phyloP scores from a whole-genome alignment of 2,113 vertebrate genomes.

The Pelusios castaneus region DNA sequence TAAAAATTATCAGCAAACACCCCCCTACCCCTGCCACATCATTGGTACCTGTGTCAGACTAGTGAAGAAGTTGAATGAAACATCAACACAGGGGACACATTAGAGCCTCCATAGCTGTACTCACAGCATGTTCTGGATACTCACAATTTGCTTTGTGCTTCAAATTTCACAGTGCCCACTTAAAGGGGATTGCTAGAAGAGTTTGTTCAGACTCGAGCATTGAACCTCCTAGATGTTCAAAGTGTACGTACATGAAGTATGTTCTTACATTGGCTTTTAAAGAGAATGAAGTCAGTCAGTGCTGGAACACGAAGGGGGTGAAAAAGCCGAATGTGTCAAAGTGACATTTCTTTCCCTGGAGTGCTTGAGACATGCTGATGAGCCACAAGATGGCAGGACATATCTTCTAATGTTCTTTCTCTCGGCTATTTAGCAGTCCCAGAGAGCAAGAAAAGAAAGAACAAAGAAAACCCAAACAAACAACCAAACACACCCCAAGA shows the following conservation, averaged over 20 bases:
- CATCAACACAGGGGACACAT: neutral
- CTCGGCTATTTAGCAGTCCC: neutral
- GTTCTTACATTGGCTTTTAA: neutral
- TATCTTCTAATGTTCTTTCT: neutral
- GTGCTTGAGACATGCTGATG: neutral
- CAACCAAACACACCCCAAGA: too few relatives aligned
- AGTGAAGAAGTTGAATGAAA: neutral
- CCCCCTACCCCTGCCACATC: neutral
- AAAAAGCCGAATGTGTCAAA: neutral
- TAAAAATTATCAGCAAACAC: neutral
- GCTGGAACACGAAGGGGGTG: neutral
- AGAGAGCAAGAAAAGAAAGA: neutral
- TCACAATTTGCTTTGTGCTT: neutral
- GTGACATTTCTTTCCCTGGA: neutral
- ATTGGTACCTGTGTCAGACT: rapidly evolving
- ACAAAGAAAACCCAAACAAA: neutral
- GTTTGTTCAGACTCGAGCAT: neutral
- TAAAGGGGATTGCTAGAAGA: neutral
- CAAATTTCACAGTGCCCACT: neutral
- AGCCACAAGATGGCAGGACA: neutral
- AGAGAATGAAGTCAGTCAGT: neutral
- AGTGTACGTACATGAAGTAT: neutral
- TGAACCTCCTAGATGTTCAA: neutral
- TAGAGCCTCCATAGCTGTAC: neutral
- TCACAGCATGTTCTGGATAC: rapidly evolving